phyloP scores from a whole-genome alignment of 2,113 vertebrate genomes.

The Dissostichus mawsoni region DNA sequence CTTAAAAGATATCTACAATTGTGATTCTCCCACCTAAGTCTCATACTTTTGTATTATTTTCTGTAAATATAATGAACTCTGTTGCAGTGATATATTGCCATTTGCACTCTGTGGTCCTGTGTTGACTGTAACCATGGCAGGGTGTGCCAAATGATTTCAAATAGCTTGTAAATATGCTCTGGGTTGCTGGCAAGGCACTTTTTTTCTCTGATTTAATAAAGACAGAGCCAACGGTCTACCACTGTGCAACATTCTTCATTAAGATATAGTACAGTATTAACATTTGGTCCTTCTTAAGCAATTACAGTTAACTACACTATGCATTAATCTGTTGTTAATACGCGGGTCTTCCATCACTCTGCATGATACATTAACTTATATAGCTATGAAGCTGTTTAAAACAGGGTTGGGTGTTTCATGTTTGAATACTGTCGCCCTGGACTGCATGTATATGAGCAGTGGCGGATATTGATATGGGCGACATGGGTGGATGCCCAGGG shows the following conservation, averaged over 20 bases:
- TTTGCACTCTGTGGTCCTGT: slow-evolving; percentile 25
- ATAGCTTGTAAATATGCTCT: slow-evolving; percentile 48
- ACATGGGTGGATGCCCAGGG: too few relatives aligned
- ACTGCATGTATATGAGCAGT: too few relatives aligned
- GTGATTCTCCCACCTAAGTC: slow-evolving; percentile 1
- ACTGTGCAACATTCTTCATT: background rate
- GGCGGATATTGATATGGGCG: too few relatives aligned
- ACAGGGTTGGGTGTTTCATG: too few relatives aligned
- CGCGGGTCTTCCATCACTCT: too few relatives aligned
- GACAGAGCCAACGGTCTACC: background rate
- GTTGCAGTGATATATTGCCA: slow-evolving; percentile 4
- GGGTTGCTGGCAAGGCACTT: slow-evolving; percentile 24
- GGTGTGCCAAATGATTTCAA: slow-evolving; percentile 36
- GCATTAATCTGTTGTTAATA: too few relatives aligned
- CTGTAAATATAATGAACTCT: slow-evolving; percentile 26
- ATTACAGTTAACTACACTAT: too few relatives aligned
- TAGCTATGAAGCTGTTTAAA: too few relatives aligned
- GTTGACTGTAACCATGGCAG: slow-evolving; percentile 38
- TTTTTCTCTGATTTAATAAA: slow-evolving; percentile 28
- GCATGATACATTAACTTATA: too few relatives aligned
- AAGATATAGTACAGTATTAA: background rate
- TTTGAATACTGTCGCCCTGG: too few relatives aligned
- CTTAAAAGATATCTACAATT: slow-evolving; percentile 27
- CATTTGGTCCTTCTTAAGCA: too few relatives aligned
- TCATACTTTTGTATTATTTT: slow-evolving; percentile 11